Evolutionary conservation across 1,140 invertebrate species (phyloP).

Genomic region (Laupala kohalensis): DNA sequence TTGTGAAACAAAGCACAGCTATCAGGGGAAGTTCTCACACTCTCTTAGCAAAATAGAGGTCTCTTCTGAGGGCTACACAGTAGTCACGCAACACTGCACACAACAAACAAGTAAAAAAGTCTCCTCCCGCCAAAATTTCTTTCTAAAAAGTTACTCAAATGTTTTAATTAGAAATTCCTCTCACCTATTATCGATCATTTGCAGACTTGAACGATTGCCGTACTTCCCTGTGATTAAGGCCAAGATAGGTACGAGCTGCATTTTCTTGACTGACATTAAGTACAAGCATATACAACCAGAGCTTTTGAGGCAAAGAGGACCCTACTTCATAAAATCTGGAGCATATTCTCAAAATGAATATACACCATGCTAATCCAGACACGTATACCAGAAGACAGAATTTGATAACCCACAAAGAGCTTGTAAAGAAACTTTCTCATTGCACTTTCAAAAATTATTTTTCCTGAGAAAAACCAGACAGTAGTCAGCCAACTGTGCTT

Average conservation of each 20-base stretch:
- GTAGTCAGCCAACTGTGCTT: neutral
- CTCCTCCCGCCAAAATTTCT: neutral
- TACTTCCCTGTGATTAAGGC: neutral
- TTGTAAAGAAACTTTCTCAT: neutral
- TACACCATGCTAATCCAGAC: neutral
- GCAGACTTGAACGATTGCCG: neutral
- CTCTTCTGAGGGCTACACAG: constrained; percentile 14
- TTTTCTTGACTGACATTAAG: neutral
- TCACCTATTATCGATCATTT: neutral
- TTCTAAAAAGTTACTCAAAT: constrained; percentile 1
- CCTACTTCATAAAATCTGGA: neutral
- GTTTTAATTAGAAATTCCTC: neutral
- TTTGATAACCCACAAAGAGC: neutral
- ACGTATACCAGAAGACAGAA: neutral
- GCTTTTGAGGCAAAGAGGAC: neutral
- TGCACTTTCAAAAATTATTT: neutral
- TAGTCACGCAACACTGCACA: constrained; percentile 14
- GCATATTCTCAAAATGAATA: neutral
- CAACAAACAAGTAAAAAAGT: constrained; percentile 13
- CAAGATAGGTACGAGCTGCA: neutral
- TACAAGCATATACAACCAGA: neutral
- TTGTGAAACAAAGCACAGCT: constrained; percentile 11
- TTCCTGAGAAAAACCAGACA: neutral
- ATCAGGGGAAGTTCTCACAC: constrained; percentile 7
- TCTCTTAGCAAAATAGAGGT: constrained; percentile 14